Conservation (phyloP, 2,797 vertebrate genomes). For the Podarcis lilfordi region DNA sequence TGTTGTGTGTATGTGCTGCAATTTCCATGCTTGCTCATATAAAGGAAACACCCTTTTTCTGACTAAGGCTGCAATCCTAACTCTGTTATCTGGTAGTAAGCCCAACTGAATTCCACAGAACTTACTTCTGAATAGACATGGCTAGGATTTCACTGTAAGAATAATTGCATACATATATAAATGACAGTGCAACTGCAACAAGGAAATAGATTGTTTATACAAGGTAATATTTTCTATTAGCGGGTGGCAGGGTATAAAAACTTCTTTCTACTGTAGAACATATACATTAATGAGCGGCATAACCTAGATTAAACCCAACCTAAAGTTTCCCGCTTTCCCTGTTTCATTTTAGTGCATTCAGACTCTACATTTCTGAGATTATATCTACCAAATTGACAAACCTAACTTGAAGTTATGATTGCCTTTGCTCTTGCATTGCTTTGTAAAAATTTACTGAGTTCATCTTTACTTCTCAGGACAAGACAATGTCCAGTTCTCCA, state of each 20-base stretch:
- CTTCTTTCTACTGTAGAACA: neutral
- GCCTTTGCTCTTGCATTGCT: conserved; percentile 53
- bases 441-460: conserved; percentile 69
- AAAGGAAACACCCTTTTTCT: neutral
- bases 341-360: neutral
- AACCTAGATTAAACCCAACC: neutral
- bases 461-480: conserved; percentile 24
- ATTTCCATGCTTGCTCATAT: neutral
- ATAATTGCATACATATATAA: neutral
- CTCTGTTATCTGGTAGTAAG: no score
- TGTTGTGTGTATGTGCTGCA: neutral
- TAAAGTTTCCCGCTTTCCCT: neutral
- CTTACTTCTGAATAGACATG: no score
- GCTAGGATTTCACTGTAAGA: no score
- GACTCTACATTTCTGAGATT: neutral
- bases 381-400: conserved; percentile 16
- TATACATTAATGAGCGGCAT: neutral
- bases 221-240: neutral
- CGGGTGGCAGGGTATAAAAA: neutral
- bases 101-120: no score
- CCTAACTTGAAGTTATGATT: conserved; percentile 48
- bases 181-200: neutral
- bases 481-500: neutral
- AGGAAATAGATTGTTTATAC: neutral
- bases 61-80: no score